Conservation (phyloP, 2,888 invertebrate genomes). For the Catocala fraxini region DNA sequence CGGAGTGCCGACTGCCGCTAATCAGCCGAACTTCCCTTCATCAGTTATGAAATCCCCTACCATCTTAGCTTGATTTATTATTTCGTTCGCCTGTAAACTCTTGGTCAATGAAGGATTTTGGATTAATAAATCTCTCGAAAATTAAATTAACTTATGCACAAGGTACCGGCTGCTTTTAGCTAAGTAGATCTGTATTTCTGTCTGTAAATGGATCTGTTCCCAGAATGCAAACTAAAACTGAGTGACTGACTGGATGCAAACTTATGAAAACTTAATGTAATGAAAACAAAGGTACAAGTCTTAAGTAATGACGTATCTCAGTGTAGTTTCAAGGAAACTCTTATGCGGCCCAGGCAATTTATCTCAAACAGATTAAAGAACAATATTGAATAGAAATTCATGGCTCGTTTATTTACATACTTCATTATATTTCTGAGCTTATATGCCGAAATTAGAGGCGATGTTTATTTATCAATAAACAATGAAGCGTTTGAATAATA, state of each 20-base stretch:
- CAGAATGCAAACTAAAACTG: no score
- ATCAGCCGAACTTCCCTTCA: constrained; percentile 46
- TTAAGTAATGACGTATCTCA: constrained; percentile 23
- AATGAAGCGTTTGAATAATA: no score
- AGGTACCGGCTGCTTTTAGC: constrained; percentile 16
- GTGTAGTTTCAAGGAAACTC: constrained; percentile 5
- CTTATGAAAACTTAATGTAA: constrained; percentile 25
- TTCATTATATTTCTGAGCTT: no score
- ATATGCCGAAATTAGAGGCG: no score
- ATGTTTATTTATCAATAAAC: no score
- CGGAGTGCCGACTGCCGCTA: constrained; percentile 34
- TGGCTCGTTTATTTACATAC: no score
- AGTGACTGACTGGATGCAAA: constrained; percentile 11
- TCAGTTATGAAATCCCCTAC: constrained; percentile 20
- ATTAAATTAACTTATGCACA: constrained; percentile 33
- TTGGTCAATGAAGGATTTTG: constrained; percentile 19
- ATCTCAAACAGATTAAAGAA: neutral
- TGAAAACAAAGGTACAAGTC: constrained; percentile 20
- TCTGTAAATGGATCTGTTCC: constrained; percentile 6
- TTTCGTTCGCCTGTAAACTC: constrained; percentile 14
- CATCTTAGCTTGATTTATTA: constrained; percentile 29
- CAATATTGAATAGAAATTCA: neutral
- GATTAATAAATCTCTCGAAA: constrained; percentile 25
- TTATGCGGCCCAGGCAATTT: neutral
- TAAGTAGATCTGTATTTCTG: constrained; percentile 23